A percentile compares a stretch with the other conserved stretches of the same genome.
These are phyloP conservation scores for Himalopsyche tibetana DNA, from an alignment of 2,888 invertebrate species.

Conservation along the genomic window DNA sequence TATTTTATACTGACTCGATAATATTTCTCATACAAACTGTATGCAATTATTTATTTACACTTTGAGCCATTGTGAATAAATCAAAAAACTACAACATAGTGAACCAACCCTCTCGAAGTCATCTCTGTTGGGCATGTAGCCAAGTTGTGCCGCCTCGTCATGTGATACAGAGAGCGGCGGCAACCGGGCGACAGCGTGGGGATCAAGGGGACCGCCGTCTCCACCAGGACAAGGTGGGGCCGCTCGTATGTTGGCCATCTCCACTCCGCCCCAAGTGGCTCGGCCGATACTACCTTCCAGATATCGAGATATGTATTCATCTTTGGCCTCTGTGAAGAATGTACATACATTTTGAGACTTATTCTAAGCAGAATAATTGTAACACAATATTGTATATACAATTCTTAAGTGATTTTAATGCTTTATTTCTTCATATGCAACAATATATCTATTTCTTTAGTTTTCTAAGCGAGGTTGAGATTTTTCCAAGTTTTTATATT, in stretches of 20 bases:
- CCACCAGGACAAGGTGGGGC: slow-evolving; percentile 84
- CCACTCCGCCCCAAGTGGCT: slow-evolving; percentile 88
- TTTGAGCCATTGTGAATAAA: too few species aligned
- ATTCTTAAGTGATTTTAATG: too few species aligned
- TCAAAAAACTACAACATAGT: too few species aligned
- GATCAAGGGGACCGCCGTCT: slow-evolving; percentile 88
- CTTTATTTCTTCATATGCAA: too few species aligned
- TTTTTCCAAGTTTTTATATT: too few species aligned
- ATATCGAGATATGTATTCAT: slow-evolving; percentile 92
- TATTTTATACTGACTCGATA: neutral
- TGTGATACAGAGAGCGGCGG: slow-evolving; percentile 88
- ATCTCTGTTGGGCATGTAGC: slow-evolving; percentile 96
- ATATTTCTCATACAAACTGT: too few species aligned
- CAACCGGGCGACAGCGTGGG: slow-evolving; percentile 81
- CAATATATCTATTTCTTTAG: too few species aligned
- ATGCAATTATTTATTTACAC: too few species aligned
- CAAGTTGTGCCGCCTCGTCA: slow-evolving; percentile 92
- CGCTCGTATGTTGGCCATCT: slow-evolving; percentile 83
- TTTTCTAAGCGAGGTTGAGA: too few species aligned
- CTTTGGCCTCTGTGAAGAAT: slow-evolving; percentile 84
- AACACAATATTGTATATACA: too few species aligned
- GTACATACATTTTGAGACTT: neutral
- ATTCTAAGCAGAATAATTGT: neutral
- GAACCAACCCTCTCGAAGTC: slow-evolving; percentile 91
- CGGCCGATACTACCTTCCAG: slow-evolving; percentile 93